phyloP scores from a whole-genome alignment of 2,113 vertebrate genomes.

The Macroglossus sobrinus region DNA sequence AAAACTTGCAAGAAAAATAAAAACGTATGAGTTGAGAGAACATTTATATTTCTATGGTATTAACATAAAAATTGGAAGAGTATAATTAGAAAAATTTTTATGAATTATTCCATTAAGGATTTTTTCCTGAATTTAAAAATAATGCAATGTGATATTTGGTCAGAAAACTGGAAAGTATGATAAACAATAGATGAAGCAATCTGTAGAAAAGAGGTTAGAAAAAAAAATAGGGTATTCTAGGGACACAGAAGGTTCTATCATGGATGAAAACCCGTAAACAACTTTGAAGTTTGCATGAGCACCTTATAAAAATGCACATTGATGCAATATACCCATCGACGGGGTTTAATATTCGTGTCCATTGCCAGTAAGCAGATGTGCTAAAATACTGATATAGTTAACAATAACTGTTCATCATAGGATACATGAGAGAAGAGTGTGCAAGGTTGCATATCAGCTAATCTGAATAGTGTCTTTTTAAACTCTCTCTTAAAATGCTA shows the following conservation, averaged over 20 bases:
- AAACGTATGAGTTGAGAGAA: not conserved
- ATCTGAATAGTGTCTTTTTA: not conserved
- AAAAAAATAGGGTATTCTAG: not conserved
- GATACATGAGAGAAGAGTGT: fast-evolving
- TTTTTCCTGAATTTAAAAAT: not conserved
- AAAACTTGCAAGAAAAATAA: not conserved
- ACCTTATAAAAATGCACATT: not conserved
- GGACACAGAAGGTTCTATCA: fast-evolving
- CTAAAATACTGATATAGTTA: conserved; percentile 8
- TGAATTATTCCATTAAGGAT: not conserved
- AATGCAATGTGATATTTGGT: not conserved
- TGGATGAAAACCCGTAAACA: not conserved
- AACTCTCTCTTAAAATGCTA: not conserved
- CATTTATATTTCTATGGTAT: conserved; percentile 16
- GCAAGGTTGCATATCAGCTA: not conserved
- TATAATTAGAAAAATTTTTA: not conserved
- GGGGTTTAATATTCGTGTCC: not conserved
- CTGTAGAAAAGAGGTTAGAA: not conserved
- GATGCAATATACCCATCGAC: not conserved
- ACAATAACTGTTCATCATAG: not conserved
- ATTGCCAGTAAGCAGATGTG: not conserved
- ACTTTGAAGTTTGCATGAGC: not conserved
- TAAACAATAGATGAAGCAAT: not conserved
- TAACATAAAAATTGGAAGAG: not conserved
- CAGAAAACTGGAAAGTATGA: not conserved